Evolutionary conservation across 2,888 invertebrate genomes (phyloP).

Genomic region (Diarsia mendica): DNA sequence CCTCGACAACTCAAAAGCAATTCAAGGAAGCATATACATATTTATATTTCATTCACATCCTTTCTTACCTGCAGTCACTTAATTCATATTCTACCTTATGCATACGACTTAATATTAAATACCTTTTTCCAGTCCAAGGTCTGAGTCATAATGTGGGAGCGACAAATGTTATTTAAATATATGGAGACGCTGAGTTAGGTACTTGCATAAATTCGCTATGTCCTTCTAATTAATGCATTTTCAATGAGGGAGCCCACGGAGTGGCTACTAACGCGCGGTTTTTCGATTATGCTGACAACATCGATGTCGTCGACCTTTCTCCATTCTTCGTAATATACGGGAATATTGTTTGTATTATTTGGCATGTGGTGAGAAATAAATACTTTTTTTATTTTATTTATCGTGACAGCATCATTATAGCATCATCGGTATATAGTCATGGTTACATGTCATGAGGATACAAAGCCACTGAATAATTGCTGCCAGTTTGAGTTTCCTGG

Average conservation of each 20-base stretch:
- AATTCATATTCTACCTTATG: constrained; percentile 44
- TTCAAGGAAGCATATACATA: constrained; percentile 17
- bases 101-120: constrained; percentile 54
- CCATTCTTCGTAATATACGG: too few species aligned
- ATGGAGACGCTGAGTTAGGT: constrained; percentile 35
- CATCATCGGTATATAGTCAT: neutral
- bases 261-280: neutral
- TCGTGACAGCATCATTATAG: neutral
- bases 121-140: constrained; percentile 44
- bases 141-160: constrained; percentile 10
- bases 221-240: constrained; percentile 52
- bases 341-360: too few species aligned
- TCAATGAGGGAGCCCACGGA: constrained; percentile 28
- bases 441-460: neutral
- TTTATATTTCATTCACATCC: constrained; percentile 35
- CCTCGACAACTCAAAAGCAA: constrained; percentile 21
- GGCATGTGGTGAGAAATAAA: too few species aligned
- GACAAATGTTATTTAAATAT: constrained; percentile 56
- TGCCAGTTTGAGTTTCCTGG: too few species aligned
- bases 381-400: too few species aligned
- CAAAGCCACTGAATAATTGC: neutral
- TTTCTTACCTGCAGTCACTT: constrained; percentile 38
- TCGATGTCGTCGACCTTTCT: too few species aligned
- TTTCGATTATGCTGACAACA: neutral
- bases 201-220: constrained; percentile 42